Percentiles rank a stretch among this genome's conserved stretches.
These are phyloP conservation scores for Lapara coniferarum DNA, from an alignment of 2,888 invertebrate genomes.

Conservation along the genomic window DNA sequence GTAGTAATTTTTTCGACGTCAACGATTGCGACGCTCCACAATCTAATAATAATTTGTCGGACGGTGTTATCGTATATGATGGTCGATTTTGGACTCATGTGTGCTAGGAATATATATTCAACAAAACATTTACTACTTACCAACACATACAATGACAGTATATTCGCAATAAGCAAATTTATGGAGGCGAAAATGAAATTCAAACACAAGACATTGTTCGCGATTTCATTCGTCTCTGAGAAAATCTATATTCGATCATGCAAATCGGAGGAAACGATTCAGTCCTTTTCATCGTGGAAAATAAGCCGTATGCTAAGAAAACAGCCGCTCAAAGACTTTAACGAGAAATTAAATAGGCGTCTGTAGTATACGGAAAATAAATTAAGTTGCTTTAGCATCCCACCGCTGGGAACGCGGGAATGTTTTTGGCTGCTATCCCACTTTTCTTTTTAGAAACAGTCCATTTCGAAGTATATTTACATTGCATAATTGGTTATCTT, in stretches of 20 bases:
- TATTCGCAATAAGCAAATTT: constrained; percentile 13
- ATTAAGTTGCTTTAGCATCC: constrained; percentile 34
- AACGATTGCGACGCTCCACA: too few species aligned
- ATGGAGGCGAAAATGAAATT: constrained; percentile 27
- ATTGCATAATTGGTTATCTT: neutral
- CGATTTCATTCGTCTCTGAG: constrained; percentile 30
- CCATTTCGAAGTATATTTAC: neutral
- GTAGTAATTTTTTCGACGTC: too few species aligned
- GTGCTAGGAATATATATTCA: neutral
- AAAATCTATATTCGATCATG: constrained; percentile 42
- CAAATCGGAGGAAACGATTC: constrained; percentile 37
- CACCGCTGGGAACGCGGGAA: constrained; percentile 21
- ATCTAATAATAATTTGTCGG: too few species aligned
- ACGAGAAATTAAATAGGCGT: constrained; percentile 38
- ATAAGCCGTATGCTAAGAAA: constrained; percentile 29
- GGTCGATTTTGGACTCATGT: too few species aligned
- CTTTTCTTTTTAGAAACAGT: constrained; percentile 1
- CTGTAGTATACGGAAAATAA: constrained; percentile 38
- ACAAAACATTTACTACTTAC: neutral
- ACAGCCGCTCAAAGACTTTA: constrained; percentile 34
- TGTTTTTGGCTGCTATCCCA: constrained; percentile 21
- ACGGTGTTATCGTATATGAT: too few species aligned
- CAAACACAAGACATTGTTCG: constrained; percentile 27
- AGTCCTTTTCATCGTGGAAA: constrained; percentile 35
- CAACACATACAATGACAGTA: neutral